These are phyloP conservation scores for Neodiprion lecontei DNA, from an alignment of 1,140 invertebrate species.

Conservation along the genomic window DNA sequence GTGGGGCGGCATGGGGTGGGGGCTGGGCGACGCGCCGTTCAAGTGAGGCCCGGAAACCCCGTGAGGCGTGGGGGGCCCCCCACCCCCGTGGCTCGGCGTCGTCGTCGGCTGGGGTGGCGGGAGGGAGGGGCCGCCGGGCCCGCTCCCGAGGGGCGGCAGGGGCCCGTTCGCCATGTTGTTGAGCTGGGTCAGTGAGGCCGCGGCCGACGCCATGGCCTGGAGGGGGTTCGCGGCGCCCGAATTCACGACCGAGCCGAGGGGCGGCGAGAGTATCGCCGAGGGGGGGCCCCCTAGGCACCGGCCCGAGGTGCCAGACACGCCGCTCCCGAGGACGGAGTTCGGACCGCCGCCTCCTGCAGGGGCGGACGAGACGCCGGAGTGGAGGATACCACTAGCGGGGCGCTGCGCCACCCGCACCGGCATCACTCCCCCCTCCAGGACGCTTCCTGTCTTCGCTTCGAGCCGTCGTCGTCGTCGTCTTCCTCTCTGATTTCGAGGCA, in stretches of 20 bases:
- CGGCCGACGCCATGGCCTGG: conserved; percentile 58
- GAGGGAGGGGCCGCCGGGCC: conserved; percentile 47
- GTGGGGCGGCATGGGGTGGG: conserved; percentile 58
- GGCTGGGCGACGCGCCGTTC: conserved; percentile 59
- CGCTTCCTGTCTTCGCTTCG: conserved; percentile 40
- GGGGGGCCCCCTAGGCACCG: conserved; percentile 57
- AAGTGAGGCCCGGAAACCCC: conserved; percentile 49
- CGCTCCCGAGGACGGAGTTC: neutral
- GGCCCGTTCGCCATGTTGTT: conserved; percentile 61
- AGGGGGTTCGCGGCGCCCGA: conserved; percentile 46
- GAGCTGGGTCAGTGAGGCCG: conserved; percentile 54
- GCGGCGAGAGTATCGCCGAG: conserved; percentile 46
- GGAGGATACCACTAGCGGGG: conserved; percentile 61
- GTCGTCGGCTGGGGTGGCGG: conserved; percentile 55
- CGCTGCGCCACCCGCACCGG: conserved; percentile 62
- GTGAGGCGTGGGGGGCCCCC: conserved; percentile 55
- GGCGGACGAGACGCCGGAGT: conserved; percentile 47
- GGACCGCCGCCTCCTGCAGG: neutral
- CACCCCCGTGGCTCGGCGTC: conserved; percentile 50
- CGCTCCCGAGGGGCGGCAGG: conserved; percentile 49
- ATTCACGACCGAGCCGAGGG: conserved; percentile 42
- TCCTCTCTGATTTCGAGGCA: neutral
- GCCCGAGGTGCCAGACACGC: conserved; percentile 33
- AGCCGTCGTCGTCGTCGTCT: conserved; percentile 17
- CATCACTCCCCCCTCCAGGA: conserved; percentile 63